These are phyloP conservation scores for Hemichromis elongatus DNA, from an alignment of 2,113 vertebrate genomes.

Conservation along the genomic window DNA sequence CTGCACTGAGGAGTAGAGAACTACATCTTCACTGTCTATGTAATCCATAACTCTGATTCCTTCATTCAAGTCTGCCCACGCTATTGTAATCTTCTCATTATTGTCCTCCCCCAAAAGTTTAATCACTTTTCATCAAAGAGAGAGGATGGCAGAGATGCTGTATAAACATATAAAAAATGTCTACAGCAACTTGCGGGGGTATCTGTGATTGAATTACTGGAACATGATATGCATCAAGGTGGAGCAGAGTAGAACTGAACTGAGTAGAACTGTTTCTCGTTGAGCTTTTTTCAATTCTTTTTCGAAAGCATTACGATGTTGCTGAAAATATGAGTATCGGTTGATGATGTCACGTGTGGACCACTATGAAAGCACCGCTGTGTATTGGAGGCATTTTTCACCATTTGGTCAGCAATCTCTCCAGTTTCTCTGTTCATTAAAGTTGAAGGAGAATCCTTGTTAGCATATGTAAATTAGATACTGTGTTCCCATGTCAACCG, in stretches of 20 bases:
- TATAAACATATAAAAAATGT: background rate
- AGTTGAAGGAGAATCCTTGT: constrained; percentile 17
- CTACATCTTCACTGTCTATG: constrained; percentile 5
- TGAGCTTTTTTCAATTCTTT: background rate
- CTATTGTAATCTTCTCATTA: background rate
- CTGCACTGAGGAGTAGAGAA: constrained; percentile 27
- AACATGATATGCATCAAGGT: background rate
- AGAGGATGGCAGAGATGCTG: background rate
- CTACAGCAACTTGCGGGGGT: background rate
- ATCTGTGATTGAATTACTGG: background rate
- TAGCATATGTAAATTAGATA: constrained; percentile 26
- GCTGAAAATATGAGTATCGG: background rate
- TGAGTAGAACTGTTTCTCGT: background rate
- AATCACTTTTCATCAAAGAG: background rate
- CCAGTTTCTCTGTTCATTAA: constrained; percentile 13
- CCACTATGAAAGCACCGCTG: background rate
- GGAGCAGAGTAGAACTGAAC: background rate
- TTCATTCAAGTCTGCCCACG: constrained; percentile 19
- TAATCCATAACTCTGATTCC: constrained; percentile 54
- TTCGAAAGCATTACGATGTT: background rate
- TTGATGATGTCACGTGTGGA: background rate
- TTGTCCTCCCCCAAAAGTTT: background rate
- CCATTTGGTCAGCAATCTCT: background rate
- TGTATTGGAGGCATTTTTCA: background rate
- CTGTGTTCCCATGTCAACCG: constrained; percentile 47